Evolutionary conservation across 2,113 vertebrate genomes (phyloP), one percentile per base, ranked within the genome.

Genomic region (Mus musculus): DNA sequence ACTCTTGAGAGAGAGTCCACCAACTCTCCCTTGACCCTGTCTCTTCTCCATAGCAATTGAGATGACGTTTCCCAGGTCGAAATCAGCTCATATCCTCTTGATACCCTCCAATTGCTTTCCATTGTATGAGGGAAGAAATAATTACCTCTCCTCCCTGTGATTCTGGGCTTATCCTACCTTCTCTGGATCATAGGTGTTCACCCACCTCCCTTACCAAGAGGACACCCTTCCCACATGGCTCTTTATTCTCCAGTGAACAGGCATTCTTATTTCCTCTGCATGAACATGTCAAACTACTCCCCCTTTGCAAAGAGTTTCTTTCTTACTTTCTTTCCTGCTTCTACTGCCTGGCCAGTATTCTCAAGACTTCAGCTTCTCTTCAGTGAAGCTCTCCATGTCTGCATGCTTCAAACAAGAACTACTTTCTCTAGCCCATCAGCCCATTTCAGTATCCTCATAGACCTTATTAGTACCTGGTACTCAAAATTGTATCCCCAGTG

Each of bases 101-200:
- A 36, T 13, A 4, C 13, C 19, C 36, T 77, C 76, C 46, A 16
- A 5, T 0, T 3, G 36, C 85, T 54, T 75, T 10, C 67, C 22
- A 20, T 0, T 54, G 54, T 20, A 3, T 0, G 46, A 6, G 6
- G 86, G 89, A 75, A 63, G 69, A 71, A 67, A 52, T 46, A 12
- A 13, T n/a, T 46, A 8, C 19, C 19, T 42, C 42, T 42, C 42
- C 42, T 3, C 42, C 42, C 2, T 3, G n/a, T 0, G 17, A 39
- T 11, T 46, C n/a, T 30, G 12, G 14, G 1, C 10, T 2, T 33
- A 39, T 42, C 39, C 33, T 8, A 0, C 4, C 13, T 59, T 8
- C 19, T 63, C 46, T 5, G 72, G 30, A 46, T 42, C 36, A 22
- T 1, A 17, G 33, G 8, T 54, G n/a, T 14, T 85, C 52, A 59